Percentiles rank a stretch among this genome's conserved stretches.
These are phyloP conservation scores for Gymnosoma rotundatum DNA, from an alignment of 2,888 invertebrate species.

Conservation along the genomic window DNA sequence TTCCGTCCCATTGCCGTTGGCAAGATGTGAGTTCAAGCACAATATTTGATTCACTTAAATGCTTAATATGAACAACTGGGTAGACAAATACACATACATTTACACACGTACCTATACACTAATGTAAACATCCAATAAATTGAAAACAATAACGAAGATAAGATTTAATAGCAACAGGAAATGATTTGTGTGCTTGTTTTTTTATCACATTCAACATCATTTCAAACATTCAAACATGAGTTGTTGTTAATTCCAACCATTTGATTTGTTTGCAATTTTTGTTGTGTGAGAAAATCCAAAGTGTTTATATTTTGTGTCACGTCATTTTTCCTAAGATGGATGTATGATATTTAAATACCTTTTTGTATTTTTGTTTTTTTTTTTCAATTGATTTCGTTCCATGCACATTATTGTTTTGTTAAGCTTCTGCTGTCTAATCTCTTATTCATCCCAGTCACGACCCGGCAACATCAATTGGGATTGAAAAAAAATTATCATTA, in stretches of 20 bases:
- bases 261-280: conserved; percentile 12
- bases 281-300: not conserved
- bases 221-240: conserved; percentile 4
- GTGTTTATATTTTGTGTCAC: conserved; percentile 14
- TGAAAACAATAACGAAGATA: conserved; percentile 31
- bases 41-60: too few species aligned
- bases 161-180: conserved; percentile 35
- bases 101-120: not conserved
- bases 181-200: not conserved
- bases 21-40: too few species aligned
- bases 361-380: conserved; percentile 11
- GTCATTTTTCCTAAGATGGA: conserved; percentile 44
- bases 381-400: not conserved
- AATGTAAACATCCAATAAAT: conserved; percentile 16
- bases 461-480: not conserved
- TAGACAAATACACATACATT: too few species aligned
- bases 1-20: too few species aligned
- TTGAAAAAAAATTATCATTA: not conserved
- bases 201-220: too few species aligned
- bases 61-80: too few species aligned
- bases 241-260: conserved; percentile 22
- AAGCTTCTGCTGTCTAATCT: conserved; percentile 28
- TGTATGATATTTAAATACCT: conserved; percentile 52
- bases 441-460: conserved; percentile 10
- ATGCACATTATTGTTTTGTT: conserved; percentile 6